Conservation (phyloP, 2,888 invertebrate genomes). For the Nemotelus pantherinus region DNA sequence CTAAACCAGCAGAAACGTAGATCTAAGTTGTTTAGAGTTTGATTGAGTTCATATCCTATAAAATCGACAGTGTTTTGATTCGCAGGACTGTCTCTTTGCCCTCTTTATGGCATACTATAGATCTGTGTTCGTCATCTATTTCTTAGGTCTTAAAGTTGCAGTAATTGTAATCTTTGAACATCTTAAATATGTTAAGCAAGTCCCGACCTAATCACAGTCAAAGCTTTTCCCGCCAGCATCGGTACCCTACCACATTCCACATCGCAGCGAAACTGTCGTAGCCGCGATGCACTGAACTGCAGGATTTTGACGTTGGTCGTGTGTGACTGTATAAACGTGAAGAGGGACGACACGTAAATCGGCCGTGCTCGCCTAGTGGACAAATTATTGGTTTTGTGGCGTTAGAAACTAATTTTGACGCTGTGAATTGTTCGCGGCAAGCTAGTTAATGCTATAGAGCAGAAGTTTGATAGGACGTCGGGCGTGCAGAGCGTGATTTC, state of each 20-base stretch:
- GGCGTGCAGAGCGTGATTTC: background rate
- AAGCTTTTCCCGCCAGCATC: background rate
- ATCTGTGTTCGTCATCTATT: too few relatives aligned
- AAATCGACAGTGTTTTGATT: too few relatives aligned
- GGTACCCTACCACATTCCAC: background rate
- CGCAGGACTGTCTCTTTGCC: too few relatives aligned
- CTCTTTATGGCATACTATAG: too few relatives aligned
- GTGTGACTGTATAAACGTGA: slow-evolving; percentile 22
- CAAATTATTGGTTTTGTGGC: background rate
- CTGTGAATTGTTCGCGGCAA: background rate
- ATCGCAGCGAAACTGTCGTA: background rate
- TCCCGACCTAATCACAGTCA: too few relatives aligned
- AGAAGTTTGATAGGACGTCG: background rate
- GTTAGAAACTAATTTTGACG: background rate
- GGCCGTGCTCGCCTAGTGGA: background rate
- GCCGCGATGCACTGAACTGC: slow-evolving; percentile 34
- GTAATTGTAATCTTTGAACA: too few relatives aligned
- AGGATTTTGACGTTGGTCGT: background rate
- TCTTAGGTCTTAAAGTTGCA: too few relatives aligned
- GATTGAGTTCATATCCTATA: too few relatives aligned
- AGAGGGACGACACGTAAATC: slow-evolving; percentile 3
- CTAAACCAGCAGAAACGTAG: too few relatives aligned
- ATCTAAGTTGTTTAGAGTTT: too few relatives aligned
- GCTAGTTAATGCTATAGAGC: background rate
- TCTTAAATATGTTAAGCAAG: too few relatives aligned